A percentile compares a stretch with the other conserved stretches of the same genome.
These are phyloP conservation scores for Otocyon megalotis DNA, from an alignment of 2,113 vertebrate genomes.

Conservation along the genomic window DNA sequence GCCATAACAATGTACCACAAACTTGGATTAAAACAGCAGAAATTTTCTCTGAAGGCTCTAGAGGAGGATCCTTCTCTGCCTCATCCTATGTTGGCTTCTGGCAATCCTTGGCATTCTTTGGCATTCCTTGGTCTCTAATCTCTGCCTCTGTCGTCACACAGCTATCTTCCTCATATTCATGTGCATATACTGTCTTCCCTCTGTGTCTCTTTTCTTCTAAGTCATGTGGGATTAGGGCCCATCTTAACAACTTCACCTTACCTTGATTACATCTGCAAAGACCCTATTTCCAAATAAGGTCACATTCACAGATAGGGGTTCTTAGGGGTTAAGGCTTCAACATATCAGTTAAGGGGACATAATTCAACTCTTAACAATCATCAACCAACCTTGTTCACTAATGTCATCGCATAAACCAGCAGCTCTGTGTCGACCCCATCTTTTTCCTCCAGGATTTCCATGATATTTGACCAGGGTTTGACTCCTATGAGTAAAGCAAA, in stretches of 20 bases:
- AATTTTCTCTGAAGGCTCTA: neutral
- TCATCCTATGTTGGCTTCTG: neutral
- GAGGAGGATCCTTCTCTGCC: neutral
- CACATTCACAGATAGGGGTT: neutral
- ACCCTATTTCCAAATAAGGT: neutral
- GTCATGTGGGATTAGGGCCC: neutral
- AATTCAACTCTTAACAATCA: neutral
- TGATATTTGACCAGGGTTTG: conserved; percentile 95
- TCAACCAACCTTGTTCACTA: conserved; percentile 96
- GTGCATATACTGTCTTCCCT: neutral
- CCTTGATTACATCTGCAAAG: neutral
- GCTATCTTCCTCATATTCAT: neutral
- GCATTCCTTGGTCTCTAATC: too few species aligned
- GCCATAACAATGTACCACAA: neutral
- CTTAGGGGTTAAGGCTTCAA: neutral
- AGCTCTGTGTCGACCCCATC: conserved; percentile 97
- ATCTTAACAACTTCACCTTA: neutral
- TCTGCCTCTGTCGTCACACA: neutral
- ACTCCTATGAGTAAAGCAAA: conserved; percentile 87
- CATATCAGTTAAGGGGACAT: neutral
- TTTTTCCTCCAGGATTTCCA: conserved; percentile 98
- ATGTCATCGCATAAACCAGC: conserved; percentile 96
- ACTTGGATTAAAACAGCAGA: neutral
- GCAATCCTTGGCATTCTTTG: neutral
- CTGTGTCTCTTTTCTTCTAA: neutral